Conservation (phyloP, 2,888 invertebrate genomes). For the Notodonta dromedarius region DNA sequence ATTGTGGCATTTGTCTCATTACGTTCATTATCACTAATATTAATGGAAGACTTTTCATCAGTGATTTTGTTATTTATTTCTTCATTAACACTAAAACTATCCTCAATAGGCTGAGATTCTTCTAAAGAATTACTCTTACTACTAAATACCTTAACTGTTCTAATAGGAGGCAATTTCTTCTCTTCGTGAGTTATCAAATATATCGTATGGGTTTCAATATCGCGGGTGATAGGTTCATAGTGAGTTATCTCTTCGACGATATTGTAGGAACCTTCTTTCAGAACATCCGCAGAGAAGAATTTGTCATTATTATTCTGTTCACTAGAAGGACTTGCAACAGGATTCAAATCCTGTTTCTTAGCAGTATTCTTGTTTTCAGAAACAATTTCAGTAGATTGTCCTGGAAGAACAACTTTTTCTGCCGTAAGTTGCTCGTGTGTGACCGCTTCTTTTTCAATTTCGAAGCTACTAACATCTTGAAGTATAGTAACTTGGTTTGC, state of each 20-base stretch:
- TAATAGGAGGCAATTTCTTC: constrained; percentile 86
- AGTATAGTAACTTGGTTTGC: constrained; percentile 76
- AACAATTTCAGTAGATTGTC: constrained; percentile 5
- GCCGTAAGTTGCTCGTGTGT: constrained; percentile 22
- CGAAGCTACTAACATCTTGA: constrained; percentile 48
- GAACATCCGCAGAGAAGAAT: constrained; percentile 53
- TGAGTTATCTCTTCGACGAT: constrained; percentile 64
- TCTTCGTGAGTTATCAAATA: constrained; percentile 90
- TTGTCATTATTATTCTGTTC: constrained; percentile 78
- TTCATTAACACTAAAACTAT: constrained; percentile 30
- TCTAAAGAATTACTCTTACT: constrained; percentile 85
- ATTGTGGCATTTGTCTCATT: constrained; percentile 9
- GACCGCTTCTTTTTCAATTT: constrained; percentile 29
- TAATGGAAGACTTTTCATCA: constrained; percentile 55
- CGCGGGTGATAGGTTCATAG: constrained; percentile 56
- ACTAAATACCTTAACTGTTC: constrained; percentile 80
- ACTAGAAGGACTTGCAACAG: constrained; percentile 40
- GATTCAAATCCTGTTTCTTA: constrained; percentile 23
- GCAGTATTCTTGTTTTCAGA: constrained; percentile 11
- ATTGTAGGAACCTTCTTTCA: constrained; percentile 57
- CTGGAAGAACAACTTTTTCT: constrained; percentile 14
- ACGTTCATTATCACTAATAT: constrained; percentile 24
- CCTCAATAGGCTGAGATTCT: constrained; percentile 44
- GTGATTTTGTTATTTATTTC: constrained; percentile 53
- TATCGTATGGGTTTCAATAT: constrained; percentile 77